phyloP scores from a whole-genome alignment of 2,797 vertebrate species.

The Pelochelys cantorii region DNA sequence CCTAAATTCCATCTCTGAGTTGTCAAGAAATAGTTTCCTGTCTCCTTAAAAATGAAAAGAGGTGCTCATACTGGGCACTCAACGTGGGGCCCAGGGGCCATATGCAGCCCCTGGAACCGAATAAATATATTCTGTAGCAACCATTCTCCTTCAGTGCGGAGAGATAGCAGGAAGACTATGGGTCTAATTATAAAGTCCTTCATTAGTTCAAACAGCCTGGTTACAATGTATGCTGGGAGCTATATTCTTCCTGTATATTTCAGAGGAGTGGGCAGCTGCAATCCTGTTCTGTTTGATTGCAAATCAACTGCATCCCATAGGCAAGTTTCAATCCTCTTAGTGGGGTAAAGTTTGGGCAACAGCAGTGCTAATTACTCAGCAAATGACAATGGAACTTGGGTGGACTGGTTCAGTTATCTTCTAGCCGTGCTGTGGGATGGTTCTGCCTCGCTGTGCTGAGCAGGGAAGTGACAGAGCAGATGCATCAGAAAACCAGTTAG shows the following conservation, averaged over 20 bases:
- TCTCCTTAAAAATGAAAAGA: not conserved
- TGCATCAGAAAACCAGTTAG: no score
- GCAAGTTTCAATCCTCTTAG: no score
- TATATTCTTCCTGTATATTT: constrained; percentile 43
- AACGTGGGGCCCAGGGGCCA: rapidly evolving
- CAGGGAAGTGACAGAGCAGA: no score
- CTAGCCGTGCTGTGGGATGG: no score
- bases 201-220: not conserved
- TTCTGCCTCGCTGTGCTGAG: no score
- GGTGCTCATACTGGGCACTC: not conserved
- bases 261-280: constrained; percentile 11
- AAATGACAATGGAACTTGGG: no score
- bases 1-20: not conserved
- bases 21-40: not conserved
- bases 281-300: no score
- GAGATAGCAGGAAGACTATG: not conserved
- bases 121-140: not conserved
- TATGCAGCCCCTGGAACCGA: not conserved
- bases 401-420: no score
- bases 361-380: no score
- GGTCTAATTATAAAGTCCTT: not conserved
- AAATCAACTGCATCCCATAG: no score
- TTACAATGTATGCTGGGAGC: constrained; percentile 21
- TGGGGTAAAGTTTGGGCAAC: no score
- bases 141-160: not conserved